Base-by-base conservation (phyloP, 2,113 vertebrate genomes). In the Stigmatopora argus region DNA sequence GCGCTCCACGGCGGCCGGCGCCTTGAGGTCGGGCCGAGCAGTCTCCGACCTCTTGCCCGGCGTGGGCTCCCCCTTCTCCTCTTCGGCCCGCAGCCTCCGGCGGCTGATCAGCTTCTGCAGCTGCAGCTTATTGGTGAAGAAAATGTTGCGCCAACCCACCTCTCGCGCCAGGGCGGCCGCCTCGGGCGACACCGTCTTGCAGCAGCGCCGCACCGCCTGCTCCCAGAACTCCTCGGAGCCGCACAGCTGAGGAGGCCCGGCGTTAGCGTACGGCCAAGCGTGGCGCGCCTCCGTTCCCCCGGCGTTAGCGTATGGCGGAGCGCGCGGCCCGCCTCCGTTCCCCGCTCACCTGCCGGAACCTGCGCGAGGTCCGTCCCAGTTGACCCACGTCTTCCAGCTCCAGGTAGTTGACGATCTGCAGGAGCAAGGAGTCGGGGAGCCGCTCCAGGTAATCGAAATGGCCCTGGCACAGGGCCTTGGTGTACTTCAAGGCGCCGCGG, bases 301-400 rank as follows among this genome's bases (percentile, higher is more conserved):
- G 59, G 12, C 31, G 0, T 57, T 3, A 3, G 19, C 35, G 7
- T 67, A 31, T 3, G 26, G 26, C 59, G 4, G 47, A 18, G 11
- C 57, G 52, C 26, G 3, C 26, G 26, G 3, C 26, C 26, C 26
- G n/a, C 26, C 26, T 2, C 2, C 26, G 26, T 31, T 3, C 26
- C 26, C 26, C 26, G 26, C 83, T 90, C 87, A 93, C 91, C 90
- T 87, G 85, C 76, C 82, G 78, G 78, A 92, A 92, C 78, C 69
- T 89, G 48, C 0, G 67, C 62, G 93, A 94, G 7, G 92, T 92
- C 73, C 83, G 85, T 75, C 87, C 89, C 53, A 95, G 89, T 21
- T 84, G 90, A 71, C 83, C 79, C 72, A 92, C 80, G 59, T 94
- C 92, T 79, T 96, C 92, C 44, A 94, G 88, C 58, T 93, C 89